Percentiles rank a stretch among this genome's conserved stretches.
Conservation (phyloP, 2,113 vertebrate genomes). For the Limanda limanda region DNA sequence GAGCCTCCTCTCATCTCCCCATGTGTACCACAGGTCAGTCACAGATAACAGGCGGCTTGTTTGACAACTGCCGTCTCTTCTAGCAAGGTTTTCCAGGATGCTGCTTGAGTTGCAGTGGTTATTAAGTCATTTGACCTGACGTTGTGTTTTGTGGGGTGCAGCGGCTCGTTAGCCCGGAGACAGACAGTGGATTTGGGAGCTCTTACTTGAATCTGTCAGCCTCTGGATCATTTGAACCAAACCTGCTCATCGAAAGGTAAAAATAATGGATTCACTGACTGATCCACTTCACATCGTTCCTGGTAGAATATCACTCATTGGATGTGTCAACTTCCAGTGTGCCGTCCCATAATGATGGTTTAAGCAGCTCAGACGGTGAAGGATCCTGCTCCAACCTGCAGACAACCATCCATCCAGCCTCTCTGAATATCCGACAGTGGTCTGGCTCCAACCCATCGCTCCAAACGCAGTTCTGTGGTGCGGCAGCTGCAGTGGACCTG, state of each 20-base stretch:
- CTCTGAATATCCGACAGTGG: constrained; percentile 6
- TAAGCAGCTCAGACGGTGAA: constrained; percentile 73
- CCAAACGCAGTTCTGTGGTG: constrained; percentile 31
- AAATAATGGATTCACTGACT: background rate
- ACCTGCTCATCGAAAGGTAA: constrained; percentile 69
- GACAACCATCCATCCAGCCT: constrained; percentile 63
- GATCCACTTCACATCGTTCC: fast-evolving
- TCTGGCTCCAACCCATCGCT: constrained; percentile 13
- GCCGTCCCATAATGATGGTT: constrained; percentile 30
- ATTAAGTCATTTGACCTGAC: background rate
- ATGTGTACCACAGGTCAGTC: constrained; percentile 66
- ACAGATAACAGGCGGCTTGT: background rate
- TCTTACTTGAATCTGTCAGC: constrained; percentile 69
- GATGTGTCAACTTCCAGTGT: constrained; percentile 24
- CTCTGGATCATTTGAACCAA: constrained; percentile 56
- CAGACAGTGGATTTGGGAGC: constrained; percentile 76
- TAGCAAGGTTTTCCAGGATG: background rate
- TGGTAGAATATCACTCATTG: background rate
- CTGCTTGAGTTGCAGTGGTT: background rate
- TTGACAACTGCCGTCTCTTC: background rate
- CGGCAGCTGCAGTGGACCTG: constrained; percentile 42
- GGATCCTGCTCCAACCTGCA: constrained; percentile 71
- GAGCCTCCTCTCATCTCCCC: constrained; percentile 44
- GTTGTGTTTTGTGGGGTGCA: constrained; percentile 53
- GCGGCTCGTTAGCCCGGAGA: constrained; percentile 74